Evolutionary conservation across 2,888 invertebrate genomes (phyloP), one percentile per base, ranked within the genome.

Genomic region (Lomographa bimaculata): DNA sequence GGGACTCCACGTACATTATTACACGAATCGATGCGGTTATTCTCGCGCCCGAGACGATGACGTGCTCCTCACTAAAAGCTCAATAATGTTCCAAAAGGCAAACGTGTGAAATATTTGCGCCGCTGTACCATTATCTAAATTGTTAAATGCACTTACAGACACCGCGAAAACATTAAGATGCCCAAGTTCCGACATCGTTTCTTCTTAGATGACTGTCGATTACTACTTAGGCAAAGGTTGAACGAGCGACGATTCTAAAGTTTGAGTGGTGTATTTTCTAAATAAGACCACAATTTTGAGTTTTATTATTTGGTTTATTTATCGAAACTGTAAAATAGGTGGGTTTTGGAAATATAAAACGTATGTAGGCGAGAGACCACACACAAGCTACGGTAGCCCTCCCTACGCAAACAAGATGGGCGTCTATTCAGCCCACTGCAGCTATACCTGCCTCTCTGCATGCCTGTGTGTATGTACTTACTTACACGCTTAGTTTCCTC

Each of bases 81-180:
- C 56, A 51, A 53, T 70, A 71, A 66, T 71, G 67, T 65, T 60
- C 54, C 60, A 57, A n/a, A n/a, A n/a, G n/a, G n/a, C n/a, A n/a
- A 65, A 67, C 64, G 64, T 58, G 64, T 60, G 58, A 71, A 67
- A 64, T 64, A 69, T 73, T 74, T 66, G 63, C 74, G 66, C 58
- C 64, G 69, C 66, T 57, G 57, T 41, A 45, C 58, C 68, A 74
- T 81, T 82, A 83, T 80, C 78, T 84, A 77, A 83, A 84, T 83
- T 70, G 80, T 74, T 70, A 63, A 76, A 77, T 70, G 77, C 85
- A 81, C 81, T 81, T 73, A 76, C 64, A 57, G 50, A 49, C 60
- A 57, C 54, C 62, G 64, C 50, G 63, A 60, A 37, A 64, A 60
- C 62, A 63, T 67, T 64, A 63, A 64, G 54, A 60, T 47, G n/a